Percentiles rank a stretch among this genome's conserved stretches.
Evolutionary conservation across 2,113 vertebrate genomes (phyloP).

Genomic region (Scomber japonicus): DNA sequence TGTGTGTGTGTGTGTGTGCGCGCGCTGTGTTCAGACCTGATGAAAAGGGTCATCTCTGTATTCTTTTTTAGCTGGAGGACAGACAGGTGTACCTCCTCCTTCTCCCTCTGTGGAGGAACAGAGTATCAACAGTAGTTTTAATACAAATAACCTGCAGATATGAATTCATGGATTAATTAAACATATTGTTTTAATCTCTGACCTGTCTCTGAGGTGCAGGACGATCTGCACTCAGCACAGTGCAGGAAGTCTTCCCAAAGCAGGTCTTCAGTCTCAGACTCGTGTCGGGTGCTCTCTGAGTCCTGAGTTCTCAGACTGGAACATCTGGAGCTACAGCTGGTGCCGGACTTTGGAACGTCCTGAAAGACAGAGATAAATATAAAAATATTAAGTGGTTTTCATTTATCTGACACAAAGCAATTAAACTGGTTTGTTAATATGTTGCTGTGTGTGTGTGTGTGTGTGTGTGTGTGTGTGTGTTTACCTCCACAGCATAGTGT

Average conservation of each 20-base stretch:
- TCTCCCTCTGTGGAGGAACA: constrained; percentile 86
- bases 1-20: not conserved
- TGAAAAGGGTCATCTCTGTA: constrained; percentile 98
- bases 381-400: not conserved
- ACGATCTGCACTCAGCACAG: constrained; percentile 95
- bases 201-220: constrained; percentile 93
- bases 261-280: constrained; percentile 97
- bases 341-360: constrained; percentile 93
- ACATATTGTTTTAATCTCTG: not conserved
- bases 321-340: constrained; percentile 96
- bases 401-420: not conserved
- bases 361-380: constrained; percentile 57
- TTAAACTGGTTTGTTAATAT: not conserved
- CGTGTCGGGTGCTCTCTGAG: constrained; percentile 94
- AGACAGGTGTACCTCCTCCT: constrained; percentile 83
- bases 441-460: not conserved
- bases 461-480: not conserved
- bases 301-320: constrained; percentile 94
- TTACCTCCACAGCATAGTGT: constrained; percentile 92
- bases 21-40: constrained; percentile 85
- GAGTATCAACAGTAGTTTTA: not conserved
- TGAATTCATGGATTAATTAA: no score
- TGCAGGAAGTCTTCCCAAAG: constrained; percentile 98
- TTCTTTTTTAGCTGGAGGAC: constrained; percentile 91
- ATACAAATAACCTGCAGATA: not conserved